Evolutionary conservation across 2,113 vertebrate species (phyloP), one percentile per base, ranked within the genome.

Genomic region (Lontra canadensis): DNA sequence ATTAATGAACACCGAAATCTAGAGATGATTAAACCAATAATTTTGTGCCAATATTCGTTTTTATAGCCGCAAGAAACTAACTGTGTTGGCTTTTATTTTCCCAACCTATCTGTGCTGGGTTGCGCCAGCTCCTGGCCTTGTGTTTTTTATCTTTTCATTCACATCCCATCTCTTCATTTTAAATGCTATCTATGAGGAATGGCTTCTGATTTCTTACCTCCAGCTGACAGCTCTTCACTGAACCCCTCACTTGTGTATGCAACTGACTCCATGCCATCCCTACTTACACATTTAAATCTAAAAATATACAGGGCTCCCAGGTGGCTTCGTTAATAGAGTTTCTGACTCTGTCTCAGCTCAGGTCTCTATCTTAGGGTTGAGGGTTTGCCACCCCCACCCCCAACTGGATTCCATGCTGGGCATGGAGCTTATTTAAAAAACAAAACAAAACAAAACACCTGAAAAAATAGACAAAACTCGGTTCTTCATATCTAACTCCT

Each of bases 71-170:
- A 36, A 69, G 67, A 69, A 69, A 69, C 34, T 34, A 20, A 21
- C 20, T 36, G 4, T 29, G 20, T 18, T 39, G 5, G 0, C 34
- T 73, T 88, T 61, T 21, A 42, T 36, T 78, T 47, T 71, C 17
- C 12, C 18, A n/a, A 3, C 0, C 3, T 12, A 39, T 31, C 10
- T 0, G 10, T 20, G 25, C 2, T 52, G 18, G 10, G 1, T 34
- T 21, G 1, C 23, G 36, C 1, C 3, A 11, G 10, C 3, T 44
- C 18, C 1, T 13, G 25, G 6, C 1, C 26, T 44, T 23, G 1
- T 4, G 7, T 26, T 69, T 67, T 67, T 25, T 23, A 14, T 34
- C 0, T 79, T 87, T 81, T 65, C 12, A 82, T 26, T 61, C 78
- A 3, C 2, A 20, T n/a, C 69, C 26, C 12, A 6, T 26, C 34